Percentiles rank a stretch among this genome's conserved stretches.
Conservation (phyloP, 2,113 vertebrate genomes). For the Pachycephala philippinensis region DNA sequence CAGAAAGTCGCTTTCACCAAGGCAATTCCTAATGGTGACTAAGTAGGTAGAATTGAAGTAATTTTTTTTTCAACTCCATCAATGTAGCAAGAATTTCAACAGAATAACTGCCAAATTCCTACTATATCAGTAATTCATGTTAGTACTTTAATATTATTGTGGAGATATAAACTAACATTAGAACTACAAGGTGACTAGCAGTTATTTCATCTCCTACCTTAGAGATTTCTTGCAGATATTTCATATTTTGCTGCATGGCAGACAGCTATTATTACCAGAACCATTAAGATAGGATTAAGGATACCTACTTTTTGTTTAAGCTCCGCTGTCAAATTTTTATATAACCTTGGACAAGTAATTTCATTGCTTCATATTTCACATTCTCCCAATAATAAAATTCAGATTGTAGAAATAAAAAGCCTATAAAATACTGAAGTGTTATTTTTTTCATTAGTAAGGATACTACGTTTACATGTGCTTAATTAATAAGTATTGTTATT, state of each 20-base stretch:
- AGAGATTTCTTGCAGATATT: background rate
- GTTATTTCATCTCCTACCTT: background rate
- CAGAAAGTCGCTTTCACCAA: background rate
- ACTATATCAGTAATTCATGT: background rate
- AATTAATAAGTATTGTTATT: background rate
- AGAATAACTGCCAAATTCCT: background rate
- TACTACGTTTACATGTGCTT: background rate
- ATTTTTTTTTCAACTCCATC: background rate
- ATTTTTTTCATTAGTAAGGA: background rate
- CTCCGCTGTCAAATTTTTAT: background rate
- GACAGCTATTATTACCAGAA: background rate
- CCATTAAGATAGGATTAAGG: background rate
- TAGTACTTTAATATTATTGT: background rate
- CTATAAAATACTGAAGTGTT: background rate
- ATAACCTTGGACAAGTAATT: background rate
- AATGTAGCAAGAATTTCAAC: background rate
- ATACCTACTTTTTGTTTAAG: background rate
- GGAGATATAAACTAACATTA: background rate
- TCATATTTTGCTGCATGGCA: background rate
- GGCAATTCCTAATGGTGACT: background rate
- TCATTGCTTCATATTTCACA: background rate
- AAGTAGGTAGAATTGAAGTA: background rate
- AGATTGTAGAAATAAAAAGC: background rate
- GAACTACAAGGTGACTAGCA: background rate
- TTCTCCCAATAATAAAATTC: background rate